Evolutionary conservation across 1,140 invertebrate species (phyloP).

Genomic region (Penaeus chinensis): DNA sequence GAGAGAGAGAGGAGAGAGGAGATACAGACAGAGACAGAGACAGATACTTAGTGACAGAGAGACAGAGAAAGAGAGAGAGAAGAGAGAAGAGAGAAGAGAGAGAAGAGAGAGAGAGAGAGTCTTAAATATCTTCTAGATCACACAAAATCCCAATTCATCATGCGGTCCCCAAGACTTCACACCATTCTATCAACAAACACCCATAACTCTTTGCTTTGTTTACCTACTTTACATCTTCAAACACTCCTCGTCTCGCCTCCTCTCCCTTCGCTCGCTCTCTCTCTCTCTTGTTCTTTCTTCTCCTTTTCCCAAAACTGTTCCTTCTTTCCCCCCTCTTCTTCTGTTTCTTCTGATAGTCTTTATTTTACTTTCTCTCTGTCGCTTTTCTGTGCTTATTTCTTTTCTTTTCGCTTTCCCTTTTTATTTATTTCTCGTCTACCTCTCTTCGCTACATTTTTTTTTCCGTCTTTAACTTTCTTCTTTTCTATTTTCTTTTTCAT

Average conservation of each 20-base stretch:
- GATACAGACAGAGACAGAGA: background rate
- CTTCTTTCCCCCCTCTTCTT: too few relatives aligned
- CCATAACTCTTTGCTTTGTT: constrained; percentile 26
- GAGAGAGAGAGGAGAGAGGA: background rate
- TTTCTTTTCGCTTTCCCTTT: background rate
- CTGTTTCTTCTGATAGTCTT: background rate
- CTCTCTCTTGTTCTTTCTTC: too few relatives aligned
- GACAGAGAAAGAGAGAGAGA: constrained; percentile 8
- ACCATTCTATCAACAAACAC: constrained; percentile 37
- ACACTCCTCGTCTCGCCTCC: constrained; percentile 1
- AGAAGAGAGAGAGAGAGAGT: constrained; percentile 20
- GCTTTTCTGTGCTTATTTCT: background rate
- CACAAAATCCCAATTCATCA: constrained; percentile 18
- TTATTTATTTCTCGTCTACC: background rate
- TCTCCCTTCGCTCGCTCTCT: background rate
- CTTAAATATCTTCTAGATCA: constrained; percentile 3
- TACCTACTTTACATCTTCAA: constrained; percentile 29
- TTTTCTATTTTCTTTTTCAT: background rate
- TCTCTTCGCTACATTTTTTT: background rate
- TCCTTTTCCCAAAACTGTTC: too few relatives aligned
- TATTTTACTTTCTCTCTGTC: background rate
- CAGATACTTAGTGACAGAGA: background rate
- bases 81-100: background rate
- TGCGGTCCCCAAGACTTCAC: background rate
- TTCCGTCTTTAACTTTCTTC: background rate